A percentile compares a stretch with the other conserved stretches of the same genome.
phyloP scores from a whole-genome alignment of 2,888 invertebrate genomes.

The Disparrhopalites patrizii region DNA sequence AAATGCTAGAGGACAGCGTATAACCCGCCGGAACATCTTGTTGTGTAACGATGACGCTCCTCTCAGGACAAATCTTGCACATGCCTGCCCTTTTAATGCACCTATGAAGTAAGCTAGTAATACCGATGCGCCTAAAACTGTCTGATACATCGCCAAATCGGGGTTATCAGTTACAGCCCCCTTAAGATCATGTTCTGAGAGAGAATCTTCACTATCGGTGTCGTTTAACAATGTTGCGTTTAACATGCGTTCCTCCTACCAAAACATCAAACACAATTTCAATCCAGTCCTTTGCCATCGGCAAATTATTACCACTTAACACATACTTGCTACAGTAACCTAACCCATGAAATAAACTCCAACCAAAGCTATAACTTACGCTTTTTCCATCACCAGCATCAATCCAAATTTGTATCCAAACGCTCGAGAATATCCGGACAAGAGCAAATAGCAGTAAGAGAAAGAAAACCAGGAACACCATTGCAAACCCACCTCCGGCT shows the following conservation, averaged over 20 bases:
- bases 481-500: slow-evolving; percentile 52
- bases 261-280: background rate
- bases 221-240: background rate
- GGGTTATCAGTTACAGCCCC: slow-evolving; percentile 53
- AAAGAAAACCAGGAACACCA: slow-evolving; percentile 49
- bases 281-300: no score
- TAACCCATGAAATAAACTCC: no score
- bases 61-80: slow-evolving; percentile 47
- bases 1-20: slow-evolving; percentile 51
- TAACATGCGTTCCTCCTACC: background rate
- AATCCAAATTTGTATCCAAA: slow-evolving; percentile 50
- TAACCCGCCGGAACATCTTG: slow-evolving; percentile 48
- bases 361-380: no score
- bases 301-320: no score
- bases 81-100: slow-evolving; percentile 50
- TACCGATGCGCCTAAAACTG: slow-evolving; percentile 53
- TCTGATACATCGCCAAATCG: slow-evolving; percentile 52
- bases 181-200: slow-evolving; percentile 38
- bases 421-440: slow-evolving; percentile 48
- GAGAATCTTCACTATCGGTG: no score
- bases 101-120: slow-evolving; percentile 53
- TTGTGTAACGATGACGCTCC: slow-evolving; percentile 49
- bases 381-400: slow-evolving; percentile 48
- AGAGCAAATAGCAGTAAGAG: slow-evolving; percentile 53
- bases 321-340: no score